Base-by-base conservation (phyloP, 2,888 invertebrate species). In the Tinea semifulvella region DNA sequence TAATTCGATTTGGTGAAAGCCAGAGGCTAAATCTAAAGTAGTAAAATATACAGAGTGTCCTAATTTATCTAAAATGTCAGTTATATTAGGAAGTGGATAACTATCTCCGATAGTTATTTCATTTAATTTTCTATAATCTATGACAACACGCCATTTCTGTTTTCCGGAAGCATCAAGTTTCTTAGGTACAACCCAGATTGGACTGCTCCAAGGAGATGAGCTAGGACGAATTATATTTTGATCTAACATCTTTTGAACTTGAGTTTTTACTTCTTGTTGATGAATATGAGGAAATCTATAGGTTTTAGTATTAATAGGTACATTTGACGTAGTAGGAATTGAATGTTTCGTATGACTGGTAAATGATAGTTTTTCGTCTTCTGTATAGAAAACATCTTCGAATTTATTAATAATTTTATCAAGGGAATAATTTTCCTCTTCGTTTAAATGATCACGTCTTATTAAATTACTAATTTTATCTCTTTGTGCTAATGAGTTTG, bases 271-370 rank as follows among this genome's bases (percentile, higher is more conserved):
- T 49, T 54, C 55, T 35, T 47, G 13, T 44, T 48, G 39, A 17
- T 50, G 52, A 10, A 48, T 43, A 18, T 52, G 35, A 11, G 55
- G 56, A 17, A 48, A 51, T 6, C 53, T 35, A 46, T 56, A 55
- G 1, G 47, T 45, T 49, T 52, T 53, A 1, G 44, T 36, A 43
- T 51, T 43, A 6, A 55, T 47, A 5, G 55, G 55, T 1, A 25
- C 10, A 10, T 50, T 44, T 18, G 44, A 27, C 14, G 39, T 50
- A 1, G 50, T 50, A 22, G 18, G 19, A 28, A 56, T 55, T 22
- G 25, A 17, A 42, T 52, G 52, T 42, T 39, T 46, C 3, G 43
- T 31, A 7, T 43, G 28, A 36, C 42, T 49, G 11, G 51, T 53
- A 16, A 17, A 14, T 17, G 49, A 44, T 11, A 54, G 36, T 14